Evolutionary conservation across 2,888 invertebrate genomes (phyloP).

Genomic region (Lithophane ornitopus): DNA sequence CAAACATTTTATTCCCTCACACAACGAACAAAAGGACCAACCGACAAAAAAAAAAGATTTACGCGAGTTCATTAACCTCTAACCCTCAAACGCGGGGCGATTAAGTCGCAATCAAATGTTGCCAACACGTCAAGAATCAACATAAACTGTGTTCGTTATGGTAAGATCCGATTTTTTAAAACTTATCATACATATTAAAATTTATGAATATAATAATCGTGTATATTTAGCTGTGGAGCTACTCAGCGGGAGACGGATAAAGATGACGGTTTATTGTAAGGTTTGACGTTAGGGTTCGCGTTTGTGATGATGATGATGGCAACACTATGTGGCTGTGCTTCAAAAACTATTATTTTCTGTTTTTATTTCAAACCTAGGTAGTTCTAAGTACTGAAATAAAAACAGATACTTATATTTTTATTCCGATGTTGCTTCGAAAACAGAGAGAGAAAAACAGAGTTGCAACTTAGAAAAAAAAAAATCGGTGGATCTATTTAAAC

Average conservation of each 20-base stretch:
- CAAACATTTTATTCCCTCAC: conserved; percentile 9
- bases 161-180: conserved; percentile 58
- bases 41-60: conserved; percentile 43
- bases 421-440: background rate
- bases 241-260: conserved; percentile 64
- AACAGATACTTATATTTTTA: background rate
- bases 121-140: conserved; percentile 63
- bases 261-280: conserved; percentile 56
- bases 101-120: conserved; percentile 66
- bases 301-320: conserved; percentile 42
- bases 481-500: no score
- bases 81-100: conserved; percentile 62
- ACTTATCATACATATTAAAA: conserved; percentile 62
- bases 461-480: background rate
- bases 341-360: background rate
- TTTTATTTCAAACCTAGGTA: conserved; percentile 3
- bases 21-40: conserved; percentile 36
- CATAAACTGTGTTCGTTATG: conserved; percentile 65
- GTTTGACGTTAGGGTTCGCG: conserved; percentile 34
- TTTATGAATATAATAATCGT: conserved; percentile 63
- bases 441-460: no score
- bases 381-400: no score
- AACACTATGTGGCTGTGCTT: conserved; percentile 8
- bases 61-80: conserved; percentile 61
- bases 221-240: conserved; percentile 57